phyloP scores from a whole-genome alignment of 2,888 invertebrate genomes.

The Thereva nobilitata region DNA sequence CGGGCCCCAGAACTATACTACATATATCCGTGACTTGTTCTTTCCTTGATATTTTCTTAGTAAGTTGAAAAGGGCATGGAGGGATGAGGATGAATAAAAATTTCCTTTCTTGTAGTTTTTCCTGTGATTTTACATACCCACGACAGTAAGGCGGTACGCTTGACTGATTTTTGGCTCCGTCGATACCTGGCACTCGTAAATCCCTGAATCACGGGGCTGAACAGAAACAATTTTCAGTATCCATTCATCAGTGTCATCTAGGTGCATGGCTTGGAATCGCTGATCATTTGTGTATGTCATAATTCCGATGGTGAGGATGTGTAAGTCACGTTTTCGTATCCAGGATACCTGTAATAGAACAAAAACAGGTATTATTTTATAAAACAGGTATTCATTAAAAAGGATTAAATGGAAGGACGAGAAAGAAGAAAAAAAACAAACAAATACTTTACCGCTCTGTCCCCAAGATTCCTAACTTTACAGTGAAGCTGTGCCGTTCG shows the following conservation, averaged over 20 bases:
- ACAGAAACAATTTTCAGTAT: conserved; percentile 71
- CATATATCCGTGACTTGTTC: not conserved
- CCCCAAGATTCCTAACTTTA: conserved; percentile 80
- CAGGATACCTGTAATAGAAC: conserved; percentile 69
- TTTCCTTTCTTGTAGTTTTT: no score
- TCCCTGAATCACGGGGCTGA: conserved; percentile 69
- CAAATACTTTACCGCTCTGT: conserved; percentile 72
- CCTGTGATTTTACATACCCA: conserved; percentile 63
- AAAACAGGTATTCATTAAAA: not conserved
- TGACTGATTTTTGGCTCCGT: conserved; percentile 79
- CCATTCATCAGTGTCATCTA: conserved; percentile 75
- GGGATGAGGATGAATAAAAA: no score
- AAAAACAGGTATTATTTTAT: not conserved
- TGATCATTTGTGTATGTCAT: conserved; percentile 76
- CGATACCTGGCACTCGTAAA: conserved; percentile 78
- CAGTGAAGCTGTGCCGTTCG: conserved; percentile 84
- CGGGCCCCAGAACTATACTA: not conserved
- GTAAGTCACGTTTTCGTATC: conserved; percentile 82
- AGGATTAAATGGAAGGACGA: not conserved
- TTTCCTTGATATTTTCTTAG: not conserved
- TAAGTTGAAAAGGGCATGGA: no score
- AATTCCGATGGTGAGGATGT: conserved; percentile 73
- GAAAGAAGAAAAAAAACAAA: not conserved
- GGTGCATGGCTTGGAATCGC: conserved; percentile 71
- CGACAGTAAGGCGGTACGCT: conserved; percentile 71